These are phyloP conservation scores for Amazona vittata DNA, from an alignment of 2,113 vertebrate species.

Conservation along the genomic window DNA sequence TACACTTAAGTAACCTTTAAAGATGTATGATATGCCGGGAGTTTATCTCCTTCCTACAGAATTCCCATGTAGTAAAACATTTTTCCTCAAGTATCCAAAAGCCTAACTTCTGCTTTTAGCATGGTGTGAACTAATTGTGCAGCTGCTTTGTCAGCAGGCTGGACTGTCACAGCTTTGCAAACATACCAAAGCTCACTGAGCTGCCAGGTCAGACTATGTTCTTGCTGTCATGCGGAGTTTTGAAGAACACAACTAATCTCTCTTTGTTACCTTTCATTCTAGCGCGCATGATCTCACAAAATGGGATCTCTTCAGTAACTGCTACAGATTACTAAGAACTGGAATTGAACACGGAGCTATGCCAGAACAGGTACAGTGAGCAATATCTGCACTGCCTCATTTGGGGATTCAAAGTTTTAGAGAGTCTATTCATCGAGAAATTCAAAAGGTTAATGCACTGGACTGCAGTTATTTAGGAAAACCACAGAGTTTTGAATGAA, in stretches of 20 bases:
- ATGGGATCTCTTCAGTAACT: constrained; percentile 98
- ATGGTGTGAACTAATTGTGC: background rate
- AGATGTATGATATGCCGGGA: background rate
- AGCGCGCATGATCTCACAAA: constrained; percentile 97
- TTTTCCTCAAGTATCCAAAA: background rate
- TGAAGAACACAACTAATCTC: constrained; percentile 29
- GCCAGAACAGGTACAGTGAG: constrained; percentile 89
- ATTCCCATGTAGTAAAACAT: background rate
- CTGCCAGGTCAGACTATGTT: background rate
- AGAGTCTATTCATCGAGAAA: background rate
- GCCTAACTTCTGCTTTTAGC: background rate
- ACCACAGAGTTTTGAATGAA: background rate
- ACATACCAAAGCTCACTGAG: background rate
- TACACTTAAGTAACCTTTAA: background rate
- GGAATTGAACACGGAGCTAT: constrained; percentile 99
- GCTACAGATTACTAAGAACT: constrained; percentile 95
- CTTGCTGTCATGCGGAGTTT: background rate
- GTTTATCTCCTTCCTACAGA: background rate
- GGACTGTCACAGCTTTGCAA: background rate
- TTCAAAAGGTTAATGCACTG: background rate
- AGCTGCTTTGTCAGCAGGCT: background rate
- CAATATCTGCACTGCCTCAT: background rate
- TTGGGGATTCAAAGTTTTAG: background rate
- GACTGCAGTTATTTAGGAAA: background rate
- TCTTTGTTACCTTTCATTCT: constrained; percentile 50